Conservation (phyloP, 2,113 vertebrate species). For the Nerophis ophidion region DNA sequence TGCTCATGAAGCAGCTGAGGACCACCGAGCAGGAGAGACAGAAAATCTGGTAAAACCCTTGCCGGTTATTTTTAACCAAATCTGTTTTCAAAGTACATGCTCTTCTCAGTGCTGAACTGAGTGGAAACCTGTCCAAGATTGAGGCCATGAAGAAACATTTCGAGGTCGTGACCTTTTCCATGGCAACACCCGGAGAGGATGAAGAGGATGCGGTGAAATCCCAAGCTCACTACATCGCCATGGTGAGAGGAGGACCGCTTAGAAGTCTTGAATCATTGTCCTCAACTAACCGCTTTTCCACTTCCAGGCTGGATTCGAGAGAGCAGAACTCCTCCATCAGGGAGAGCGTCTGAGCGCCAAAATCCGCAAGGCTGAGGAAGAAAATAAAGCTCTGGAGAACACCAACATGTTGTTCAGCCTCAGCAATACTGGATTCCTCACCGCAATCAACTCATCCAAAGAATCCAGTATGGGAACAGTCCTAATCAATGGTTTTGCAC, state of each 20-base stretch:
- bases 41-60: constrained; percentile 73
- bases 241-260: constrained; percentile 68
- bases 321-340: constrained; percentile 79
- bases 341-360: constrained; percentile 79
- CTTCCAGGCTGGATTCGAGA: constrained; percentile 85
- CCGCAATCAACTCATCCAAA: constrained; percentile 72
- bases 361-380: constrained; percentile 81
- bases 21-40: constrained; percentile 82
- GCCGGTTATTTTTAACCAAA: background rate
- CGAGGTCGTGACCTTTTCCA: constrained; percentile 76
- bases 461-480: constrained; percentile 76
- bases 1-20: constrained; percentile 79
- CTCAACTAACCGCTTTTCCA: background rate
- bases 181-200: constrained; percentile 77
- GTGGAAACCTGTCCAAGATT: constrained; percentile 82
- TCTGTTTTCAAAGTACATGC: background rate
- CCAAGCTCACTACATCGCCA: constrained; percentile 83
- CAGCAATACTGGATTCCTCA: constrained; percentile 74
- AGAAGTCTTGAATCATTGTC: background rate
- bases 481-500: background rate
- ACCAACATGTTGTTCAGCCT: constrained; percentile 75
- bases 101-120: constrained; percentile 74
- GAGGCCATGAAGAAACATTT: constrained; percentile 82
- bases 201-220: constrained; percentile 76
- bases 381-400: constrained; percentile 84